Evolutionary conservation across 2,888 invertebrate genomes (phyloP).

Genomic region (Trichopoda pennipes): DNA sequence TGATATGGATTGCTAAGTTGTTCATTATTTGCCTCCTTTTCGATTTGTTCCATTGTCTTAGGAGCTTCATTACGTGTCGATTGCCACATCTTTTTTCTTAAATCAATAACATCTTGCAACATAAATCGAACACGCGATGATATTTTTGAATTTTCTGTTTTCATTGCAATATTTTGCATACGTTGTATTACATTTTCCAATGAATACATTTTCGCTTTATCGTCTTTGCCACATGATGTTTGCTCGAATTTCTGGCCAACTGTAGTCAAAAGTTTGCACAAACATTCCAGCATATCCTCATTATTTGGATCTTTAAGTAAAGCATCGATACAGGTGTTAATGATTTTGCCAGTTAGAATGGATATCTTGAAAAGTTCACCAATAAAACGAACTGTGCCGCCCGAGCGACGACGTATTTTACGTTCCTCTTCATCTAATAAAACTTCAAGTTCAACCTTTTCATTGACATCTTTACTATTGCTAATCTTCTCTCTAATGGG

Average conservation of each 20-base stretch:
- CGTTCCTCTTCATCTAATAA: slow-evolving; percentile 89
- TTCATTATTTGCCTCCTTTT: slow-evolving; percentile 90
- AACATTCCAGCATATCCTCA: slow-evolving; percentile 95
- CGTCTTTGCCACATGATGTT: slow-evolving; percentile 73
- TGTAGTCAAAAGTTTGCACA: slow-evolving; percentile 94
- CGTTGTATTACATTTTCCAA: slow-evolving; percentile 84
- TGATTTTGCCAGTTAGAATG: slow-evolving; percentile 93
- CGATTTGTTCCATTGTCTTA: slow-evolving; percentile 96
- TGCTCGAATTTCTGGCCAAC: slow-evolving; percentile 92
- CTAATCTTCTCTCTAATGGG: slow-evolving; percentile 81
- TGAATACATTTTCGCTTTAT: slow-evolving; percentile 71
- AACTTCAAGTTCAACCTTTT: slow-evolving; percentile 88
- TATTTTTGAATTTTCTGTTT: slow-evolving; percentile 82
- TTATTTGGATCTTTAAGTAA: slow-evolving; percentile 87
- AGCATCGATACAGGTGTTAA: slow-evolving; percentile 90
- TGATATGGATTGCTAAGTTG: slow-evolving; percentile 86
- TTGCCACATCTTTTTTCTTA: slow-evolving; percentile 91
- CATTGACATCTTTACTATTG: slow-evolving; percentile 81
- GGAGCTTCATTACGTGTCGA: slow-evolving; percentile 93
- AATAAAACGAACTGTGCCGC: slow-evolving; percentile 93
- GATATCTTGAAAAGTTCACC: slow-evolving; percentile 95
- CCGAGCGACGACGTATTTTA: slow-evolving; percentile 89
- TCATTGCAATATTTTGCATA: slow-evolving; percentile 87
- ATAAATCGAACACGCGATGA: slow-evolving; percentile 84
- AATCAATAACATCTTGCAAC: slow-evolving; percentile 95